These are phyloP conservation scores for Plecotus auritus DNA, from an alignment of 2,113 vertebrate genomes.

Conservation along the genomic window DNA sequence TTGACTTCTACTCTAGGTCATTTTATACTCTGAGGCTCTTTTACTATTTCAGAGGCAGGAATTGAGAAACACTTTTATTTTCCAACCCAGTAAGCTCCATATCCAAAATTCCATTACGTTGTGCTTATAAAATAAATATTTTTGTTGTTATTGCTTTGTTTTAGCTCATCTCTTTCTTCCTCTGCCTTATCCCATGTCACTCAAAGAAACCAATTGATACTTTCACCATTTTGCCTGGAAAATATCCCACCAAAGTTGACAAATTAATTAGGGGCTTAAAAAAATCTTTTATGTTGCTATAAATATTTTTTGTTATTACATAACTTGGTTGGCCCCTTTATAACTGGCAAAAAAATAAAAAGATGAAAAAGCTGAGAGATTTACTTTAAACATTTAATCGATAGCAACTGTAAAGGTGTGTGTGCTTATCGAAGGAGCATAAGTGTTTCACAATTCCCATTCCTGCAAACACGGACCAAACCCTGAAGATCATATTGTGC, in stretches of 20 bases:
- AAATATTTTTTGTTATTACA: neutral
- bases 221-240: neutral
- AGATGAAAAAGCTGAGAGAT: constrained; percentile 20
- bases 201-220: neutral
- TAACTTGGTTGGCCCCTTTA: neutral
- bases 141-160: neutral
- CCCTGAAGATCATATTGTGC: neutral
- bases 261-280: neutral
- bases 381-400: constrained; percentile 47
- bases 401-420: constrained; percentile 11
- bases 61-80: neutral
- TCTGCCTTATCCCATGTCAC: neutral
- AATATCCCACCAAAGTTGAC: neutral
- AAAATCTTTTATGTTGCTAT: neutral
- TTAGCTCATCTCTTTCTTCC: neutral
- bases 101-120: neutral
- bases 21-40: neutral
- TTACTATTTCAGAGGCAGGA: neutral
- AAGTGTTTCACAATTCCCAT: constrained; percentile 51
- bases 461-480: constrained; percentile 23
- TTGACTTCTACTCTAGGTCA: neutral
- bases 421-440: constrained; percentile 18
- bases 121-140: neutral
- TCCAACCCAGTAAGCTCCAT: neutral
- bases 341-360: neutral